These are phyloP conservation scores for Sarcophaga subvicina DNA, from an alignment of 2,888 invertebrate species.

Conservation along the genomic window DNA sequence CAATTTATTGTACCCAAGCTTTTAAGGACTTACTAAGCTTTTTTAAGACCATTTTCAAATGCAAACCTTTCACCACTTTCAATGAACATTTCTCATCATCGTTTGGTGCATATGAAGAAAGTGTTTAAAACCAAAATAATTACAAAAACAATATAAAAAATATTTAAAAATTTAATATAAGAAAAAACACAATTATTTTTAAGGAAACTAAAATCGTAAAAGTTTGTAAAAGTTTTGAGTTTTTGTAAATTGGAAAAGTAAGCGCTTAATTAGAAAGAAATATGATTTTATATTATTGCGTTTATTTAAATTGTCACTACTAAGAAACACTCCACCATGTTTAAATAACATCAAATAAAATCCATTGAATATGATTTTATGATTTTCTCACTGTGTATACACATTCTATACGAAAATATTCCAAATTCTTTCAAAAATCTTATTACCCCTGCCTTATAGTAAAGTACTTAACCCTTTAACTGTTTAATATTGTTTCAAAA, in stretches of 20 bases:
- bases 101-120: slow-evolving; percentile 51
- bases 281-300: too few species aligned
- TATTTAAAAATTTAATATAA: not conserved
- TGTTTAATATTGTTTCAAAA: too few species aligned
- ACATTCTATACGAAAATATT: too few species aligned
- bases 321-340: too few species aligned
- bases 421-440: too few species aligned
- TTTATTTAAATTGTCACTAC: too few species aligned
- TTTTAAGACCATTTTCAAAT: slow-evolving; percentile 60
- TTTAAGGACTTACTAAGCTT: slow-evolving; percentile 51
- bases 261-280: not conserved
- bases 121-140: slow-evolving; percentile 6
- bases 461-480: too few species aligned
- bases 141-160: not conserved
- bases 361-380: too few species aligned
- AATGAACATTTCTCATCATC: slow-evolving; percentile 43
- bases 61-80: slow-evolving; percentile 59
- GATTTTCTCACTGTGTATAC: too few species aligned
- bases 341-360: too few species aligned
- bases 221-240: not conserved
- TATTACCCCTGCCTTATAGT: too few species aligned
- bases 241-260: not conserved
- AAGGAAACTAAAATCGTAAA: not conserved
- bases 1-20: slow-evolving; percentile 50
- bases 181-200: slow-evolving; percentile 3